Conservation (phyloP, 2,797 vertebrate species). For the Columba guinea region DNA sequence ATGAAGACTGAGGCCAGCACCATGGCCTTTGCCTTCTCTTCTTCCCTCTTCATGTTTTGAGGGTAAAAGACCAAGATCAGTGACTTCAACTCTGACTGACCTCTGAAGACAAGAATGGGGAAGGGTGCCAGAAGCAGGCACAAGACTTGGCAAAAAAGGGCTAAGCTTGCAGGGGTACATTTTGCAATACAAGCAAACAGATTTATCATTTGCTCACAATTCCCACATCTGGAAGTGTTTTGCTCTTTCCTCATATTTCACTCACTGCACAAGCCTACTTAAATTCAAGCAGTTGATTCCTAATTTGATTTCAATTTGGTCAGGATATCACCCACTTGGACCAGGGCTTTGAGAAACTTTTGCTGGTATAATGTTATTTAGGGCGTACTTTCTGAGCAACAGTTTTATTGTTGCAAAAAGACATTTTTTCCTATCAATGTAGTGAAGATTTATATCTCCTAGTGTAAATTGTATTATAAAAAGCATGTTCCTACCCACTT, state of each 20-base stretch:
- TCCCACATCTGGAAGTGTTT: slow-evolving; percentile 42
- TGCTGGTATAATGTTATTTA: neutral
- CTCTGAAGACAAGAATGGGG: neutral
- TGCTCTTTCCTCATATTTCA: neutral
- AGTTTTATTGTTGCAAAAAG: neutral
- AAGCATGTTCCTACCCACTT: slow-evolving; percentile 9
- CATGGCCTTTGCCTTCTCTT: neutral
- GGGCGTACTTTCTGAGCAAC: neutral
- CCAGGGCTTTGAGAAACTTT: neutral
- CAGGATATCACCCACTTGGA: neutral
- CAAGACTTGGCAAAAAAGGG: neutral
- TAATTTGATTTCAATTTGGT: slow-evolving; percentile 37
- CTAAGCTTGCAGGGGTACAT: neutral
- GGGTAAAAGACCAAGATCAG: neutral
- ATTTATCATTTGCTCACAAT: neutral
- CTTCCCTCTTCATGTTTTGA: neutral
- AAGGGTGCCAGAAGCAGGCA: neutral
- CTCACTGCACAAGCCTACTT: neutral
- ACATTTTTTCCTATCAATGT: neutral
- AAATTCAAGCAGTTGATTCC: slow-evolving; percentile 16
- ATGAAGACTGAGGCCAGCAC: neutral
- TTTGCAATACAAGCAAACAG: neutral
- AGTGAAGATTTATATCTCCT: neutral
- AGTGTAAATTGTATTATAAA: neutral
- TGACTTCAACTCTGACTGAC: neutral